phyloP scores from a whole-genome alignment of 2,888 invertebrate genomes.

The Spialia ferax region DNA sequence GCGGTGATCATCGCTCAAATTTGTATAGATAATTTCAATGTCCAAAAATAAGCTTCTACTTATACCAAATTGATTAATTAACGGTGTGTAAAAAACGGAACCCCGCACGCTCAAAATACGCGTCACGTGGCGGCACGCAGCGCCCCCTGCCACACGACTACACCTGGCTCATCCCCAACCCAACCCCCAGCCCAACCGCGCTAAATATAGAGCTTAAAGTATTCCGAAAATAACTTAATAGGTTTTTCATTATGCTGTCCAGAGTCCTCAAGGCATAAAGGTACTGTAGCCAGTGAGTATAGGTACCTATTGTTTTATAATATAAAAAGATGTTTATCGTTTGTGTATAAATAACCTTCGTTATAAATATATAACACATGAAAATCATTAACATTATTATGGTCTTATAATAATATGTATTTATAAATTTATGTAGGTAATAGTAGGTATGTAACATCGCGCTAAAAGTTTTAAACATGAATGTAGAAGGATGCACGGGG shows the following conservation, averaged over 20 bases:
- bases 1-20: no score
- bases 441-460: no score
- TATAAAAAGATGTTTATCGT: no score
- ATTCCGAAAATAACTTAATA: conserved; percentile 15
- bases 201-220: conserved; percentile 31
- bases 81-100: background rate
- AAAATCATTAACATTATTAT: no score
- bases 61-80: background rate
- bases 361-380: no score
- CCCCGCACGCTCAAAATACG: conserved; percentile 3
- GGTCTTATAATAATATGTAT: no score
- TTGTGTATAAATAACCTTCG: no score
- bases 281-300: background rate
- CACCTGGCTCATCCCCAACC: conserved; percentile 22
- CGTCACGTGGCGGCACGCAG: conserved; percentile 1
- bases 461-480: no score
- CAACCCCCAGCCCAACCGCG: conserved; percentile 15
- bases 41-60: background rate
- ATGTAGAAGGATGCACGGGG: no score
- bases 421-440: no score
- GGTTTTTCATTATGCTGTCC: background rate
- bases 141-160: background rate
- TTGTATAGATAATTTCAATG: background rate
- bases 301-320: no score
- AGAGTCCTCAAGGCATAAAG: background rate